Conservation (phyloP, 2,888 invertebrate species). For the Dryobota labecula region DNA sequence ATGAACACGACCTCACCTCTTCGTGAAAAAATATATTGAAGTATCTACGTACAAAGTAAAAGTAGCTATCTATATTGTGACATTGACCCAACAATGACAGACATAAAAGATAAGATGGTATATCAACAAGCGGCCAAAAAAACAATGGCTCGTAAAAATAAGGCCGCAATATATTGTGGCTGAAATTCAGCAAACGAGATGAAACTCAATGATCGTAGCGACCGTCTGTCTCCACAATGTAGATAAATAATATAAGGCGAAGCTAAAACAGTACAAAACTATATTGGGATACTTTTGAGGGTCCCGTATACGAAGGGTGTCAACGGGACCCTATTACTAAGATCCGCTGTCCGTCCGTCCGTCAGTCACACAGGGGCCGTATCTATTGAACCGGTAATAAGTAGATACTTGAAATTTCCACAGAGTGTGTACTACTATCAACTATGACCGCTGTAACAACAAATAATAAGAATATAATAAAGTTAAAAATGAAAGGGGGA, state of each 20-base stretch:
- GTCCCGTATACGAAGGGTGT: not conserved
- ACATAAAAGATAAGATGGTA: constrained; percentile 43
- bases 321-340: not conserved
- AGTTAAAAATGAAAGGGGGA: not conserved
- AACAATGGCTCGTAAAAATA: constrained; percentile 47
- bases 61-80: not conserved
- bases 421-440: not conserved
- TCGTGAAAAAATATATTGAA: not conserved
- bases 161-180: constrained; percentile 35
- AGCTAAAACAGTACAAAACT: not conserved
- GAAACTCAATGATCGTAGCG: constrained; percentile 24
- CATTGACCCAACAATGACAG: constrained; percentile 42
- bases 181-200: constrained; percentile 35
- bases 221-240: not conserved
- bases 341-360: not conserved
- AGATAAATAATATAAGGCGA: constrained; percentile 10
- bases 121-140: constrained; percentile 54
- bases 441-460: not conserved
- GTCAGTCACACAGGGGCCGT: not conserved
- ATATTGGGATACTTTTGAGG: not conserved
- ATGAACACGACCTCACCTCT: too few relatives aligned
- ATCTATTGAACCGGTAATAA: too few relatives aligned
- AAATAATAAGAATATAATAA: not conserved
- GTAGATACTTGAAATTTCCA: not conserved
- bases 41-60: not conserved